phyloP scores from a whole-genome alignment of 2,113 vertebrate species.

The Melanerpes aurifrons region DNA sequence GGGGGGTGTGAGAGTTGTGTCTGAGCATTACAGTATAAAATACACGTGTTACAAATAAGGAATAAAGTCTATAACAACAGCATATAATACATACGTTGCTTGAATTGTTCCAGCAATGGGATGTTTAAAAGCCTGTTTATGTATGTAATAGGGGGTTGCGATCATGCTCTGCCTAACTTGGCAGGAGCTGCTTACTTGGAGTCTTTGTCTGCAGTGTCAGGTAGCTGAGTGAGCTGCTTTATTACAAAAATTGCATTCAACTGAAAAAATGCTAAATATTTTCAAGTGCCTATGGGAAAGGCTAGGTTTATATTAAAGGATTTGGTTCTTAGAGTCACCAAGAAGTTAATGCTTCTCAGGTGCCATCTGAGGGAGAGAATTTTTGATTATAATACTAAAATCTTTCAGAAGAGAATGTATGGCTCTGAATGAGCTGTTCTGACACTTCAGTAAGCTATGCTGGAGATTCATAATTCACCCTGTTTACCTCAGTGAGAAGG shows the following conservation, averaged over 20 bases:
- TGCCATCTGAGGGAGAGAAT: constrained; percentile 32
- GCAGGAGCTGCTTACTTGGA: background rate
- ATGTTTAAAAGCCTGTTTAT: background rate
- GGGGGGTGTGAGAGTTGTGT: background rate
- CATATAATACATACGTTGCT: background rate
- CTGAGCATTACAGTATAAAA: rapidly evolving
- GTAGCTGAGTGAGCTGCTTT: constrained; percentile 55
- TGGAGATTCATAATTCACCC: background rate
- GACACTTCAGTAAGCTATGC: background rate
- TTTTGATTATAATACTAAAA: constrained; percentile 27
- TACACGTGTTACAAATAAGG: background rate
- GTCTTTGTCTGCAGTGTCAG: constrained; percentile 59
- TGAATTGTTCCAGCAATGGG: background rate
- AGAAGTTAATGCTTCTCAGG: constrained; percentile 58
- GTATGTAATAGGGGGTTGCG: background rate
- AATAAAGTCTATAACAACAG: background rate
- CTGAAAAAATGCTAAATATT: constrained; percentile 66
- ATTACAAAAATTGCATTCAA: constrained; percentile 62
- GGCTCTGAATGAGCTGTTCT: background rate
- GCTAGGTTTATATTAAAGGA: constrained; percentile 58
- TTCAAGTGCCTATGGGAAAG: constrained; percentile 63
- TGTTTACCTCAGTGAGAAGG: constrained; percentile 34
- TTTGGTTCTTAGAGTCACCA: constrained; percentile 58
- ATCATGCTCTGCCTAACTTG: background rate
- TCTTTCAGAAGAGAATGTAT: background rate